phyloP scores from a whole-genome alignment of 1,140 invertebrate genomes.

The Sesamia nonagrioides region DNA sequence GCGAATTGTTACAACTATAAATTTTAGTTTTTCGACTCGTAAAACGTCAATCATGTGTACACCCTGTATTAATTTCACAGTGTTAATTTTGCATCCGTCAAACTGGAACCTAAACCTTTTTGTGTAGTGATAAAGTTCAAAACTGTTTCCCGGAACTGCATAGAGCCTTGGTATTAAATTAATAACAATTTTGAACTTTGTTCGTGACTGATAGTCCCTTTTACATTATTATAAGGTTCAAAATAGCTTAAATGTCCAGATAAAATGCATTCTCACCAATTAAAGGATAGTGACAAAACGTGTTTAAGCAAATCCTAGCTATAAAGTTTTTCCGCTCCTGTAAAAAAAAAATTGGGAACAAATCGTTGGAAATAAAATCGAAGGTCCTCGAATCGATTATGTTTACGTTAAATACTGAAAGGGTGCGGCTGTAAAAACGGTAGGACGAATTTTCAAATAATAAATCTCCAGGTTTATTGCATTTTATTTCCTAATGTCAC shows the following conservation, averaged over 20 bases:
- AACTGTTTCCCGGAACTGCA: not conserved
- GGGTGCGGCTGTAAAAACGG: conserved; percentile 74
- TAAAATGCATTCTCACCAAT: conserved; percentile 42
- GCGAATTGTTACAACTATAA: conserved; percentile 77
- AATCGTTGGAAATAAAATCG: conserved; percentile 68
- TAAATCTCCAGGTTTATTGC: conserved; percentile 58
- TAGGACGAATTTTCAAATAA: conserved; percentile 69
- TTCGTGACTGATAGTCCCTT: not conserved
- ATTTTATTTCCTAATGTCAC: conserved; percentile 36
- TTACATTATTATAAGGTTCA: not conserved
- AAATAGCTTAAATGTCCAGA: not conserved
- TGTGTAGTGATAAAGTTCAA: conserved; percentile 39
- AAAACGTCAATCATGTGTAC: conserved; percentile 77
- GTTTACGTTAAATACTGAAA: conserved; percentile 67
- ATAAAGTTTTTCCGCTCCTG: conserved; percentile 69
- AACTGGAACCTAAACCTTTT: conserved; percentile 43
- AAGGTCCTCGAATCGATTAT: conserved; percentile 67
- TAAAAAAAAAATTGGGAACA: conserved; percentile 64
- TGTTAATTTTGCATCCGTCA: conserved; percentile 29
- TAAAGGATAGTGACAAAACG: conserved; percentile 67
- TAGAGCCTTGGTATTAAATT: not conserved
- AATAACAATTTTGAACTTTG: not conserved
- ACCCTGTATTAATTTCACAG: conserved; percentile 53
- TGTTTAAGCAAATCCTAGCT: conserved; percentile 65
- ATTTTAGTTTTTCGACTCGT: conserved; percentile 70